These are phyloP conservation scores for Oryzias curvinotus DNA, from an alignment of 2,113 vertebrate genomes.

Conservation along the genomic window DNA sequence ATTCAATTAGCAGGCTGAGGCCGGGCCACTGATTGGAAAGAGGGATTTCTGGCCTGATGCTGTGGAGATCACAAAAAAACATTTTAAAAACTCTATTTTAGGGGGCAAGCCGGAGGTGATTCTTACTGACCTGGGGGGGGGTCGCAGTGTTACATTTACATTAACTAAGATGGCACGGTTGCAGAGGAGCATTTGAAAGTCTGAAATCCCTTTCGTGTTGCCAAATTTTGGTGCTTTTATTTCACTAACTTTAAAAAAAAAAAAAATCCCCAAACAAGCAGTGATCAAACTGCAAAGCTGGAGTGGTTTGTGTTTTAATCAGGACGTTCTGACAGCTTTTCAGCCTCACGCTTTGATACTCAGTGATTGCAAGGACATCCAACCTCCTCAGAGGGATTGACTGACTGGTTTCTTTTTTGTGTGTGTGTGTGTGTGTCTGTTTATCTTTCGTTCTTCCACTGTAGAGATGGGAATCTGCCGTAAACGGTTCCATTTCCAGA, in stretches of 20 bases:
- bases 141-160: neutral
- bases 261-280: too few relatives aligned
- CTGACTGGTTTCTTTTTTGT: neutral
- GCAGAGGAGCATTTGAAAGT: neutral
- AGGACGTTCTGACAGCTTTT: neutral
- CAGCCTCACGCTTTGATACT: slow-evolving; percentile 14
- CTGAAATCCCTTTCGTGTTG: too few relatives aligned
- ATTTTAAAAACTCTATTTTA: slow-evolving; percentile 1
- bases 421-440: neutral
- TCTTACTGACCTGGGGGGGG: neutral
- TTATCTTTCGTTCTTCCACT: neutral
- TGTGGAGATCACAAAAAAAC: neutral
- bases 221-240: too few relatives aligned
- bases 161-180: slow-evolving; percentile 21
- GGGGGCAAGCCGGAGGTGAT: slow-evolving; percentile 14
- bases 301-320: slow-evolving; percentile 7
- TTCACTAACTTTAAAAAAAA: too few relatives aligned
- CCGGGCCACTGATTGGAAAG: slow-evolving; percentile 71
- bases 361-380: slow-evolving; percentile 14
- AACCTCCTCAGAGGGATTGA: neutral
- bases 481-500: neutral
- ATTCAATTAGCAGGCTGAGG: slow-evolving; percentile 77
- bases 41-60: slow-evolving; percentile 30
- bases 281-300: slow-evolving; percentile 1
- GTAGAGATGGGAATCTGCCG: neutral